Evolutionary conservation across 2,113 vertebrate species (phyloP).

Genomic region (Cyphomyrus discorhynchus): DNA sequence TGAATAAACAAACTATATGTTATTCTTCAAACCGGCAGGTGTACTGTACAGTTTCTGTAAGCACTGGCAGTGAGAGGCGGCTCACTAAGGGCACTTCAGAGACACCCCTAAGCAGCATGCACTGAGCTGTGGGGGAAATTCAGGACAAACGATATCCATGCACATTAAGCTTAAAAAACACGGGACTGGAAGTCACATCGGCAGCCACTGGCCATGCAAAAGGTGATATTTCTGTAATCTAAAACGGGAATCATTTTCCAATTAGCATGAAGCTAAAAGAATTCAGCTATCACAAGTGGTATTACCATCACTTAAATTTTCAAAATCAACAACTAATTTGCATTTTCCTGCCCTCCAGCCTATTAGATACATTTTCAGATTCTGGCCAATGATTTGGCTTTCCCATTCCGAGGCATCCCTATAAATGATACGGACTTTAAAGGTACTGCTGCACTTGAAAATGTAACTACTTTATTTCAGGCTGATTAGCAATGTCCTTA

Average conservation of each 20-base stretch:
- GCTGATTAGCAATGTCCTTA: background rate
- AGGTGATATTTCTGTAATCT: background rate
- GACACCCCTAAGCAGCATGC: background rate
- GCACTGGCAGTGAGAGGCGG: background rate
- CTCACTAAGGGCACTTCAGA: background rate
- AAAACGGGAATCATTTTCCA: background rate
- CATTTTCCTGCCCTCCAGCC: background rate
- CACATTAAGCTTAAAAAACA: background rate
- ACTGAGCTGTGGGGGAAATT: background rate
- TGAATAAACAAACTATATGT: background rate
- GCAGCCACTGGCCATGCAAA: background rate
- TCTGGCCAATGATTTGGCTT: background rate
- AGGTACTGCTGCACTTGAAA: background rate
- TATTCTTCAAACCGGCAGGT: background rate
- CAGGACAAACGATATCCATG: background rate
- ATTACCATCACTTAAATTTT: background rate
- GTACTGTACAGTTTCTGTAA: background rate
- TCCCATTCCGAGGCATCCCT: background rate
- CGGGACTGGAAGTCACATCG: background rate
- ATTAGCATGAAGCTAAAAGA: background rate
- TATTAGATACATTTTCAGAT: background rate
- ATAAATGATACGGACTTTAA: background rate
- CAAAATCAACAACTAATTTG: background rate
- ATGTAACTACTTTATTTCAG: background rate
- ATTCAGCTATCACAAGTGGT: background rate